phyloP scores from a whole-genome alignment of 2,113 vertebrate species.

The Odontophorus gujanensis region DNA sequence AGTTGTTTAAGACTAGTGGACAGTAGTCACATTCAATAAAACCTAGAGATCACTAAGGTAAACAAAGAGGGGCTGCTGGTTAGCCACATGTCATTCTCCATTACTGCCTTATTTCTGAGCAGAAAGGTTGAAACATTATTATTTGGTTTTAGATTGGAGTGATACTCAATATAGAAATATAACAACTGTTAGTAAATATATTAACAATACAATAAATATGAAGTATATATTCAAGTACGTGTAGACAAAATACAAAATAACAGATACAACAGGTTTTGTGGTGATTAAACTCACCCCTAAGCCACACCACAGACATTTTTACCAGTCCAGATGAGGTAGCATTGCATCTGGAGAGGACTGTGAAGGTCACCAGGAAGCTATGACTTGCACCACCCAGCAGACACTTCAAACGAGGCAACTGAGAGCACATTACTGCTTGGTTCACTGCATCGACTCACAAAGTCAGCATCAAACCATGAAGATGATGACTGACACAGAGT shows the following conservation, averaged over 20 bases:
- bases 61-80: not conserved
- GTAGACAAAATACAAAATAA: not conserved
- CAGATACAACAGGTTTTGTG: not conserved
- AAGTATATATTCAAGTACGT: not conserved
- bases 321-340: not conserved
- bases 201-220: not conserved
- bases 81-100: not conserved
- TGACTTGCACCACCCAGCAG: rapidly evolving
- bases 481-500: rapidly evolving
- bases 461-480: not conserved
- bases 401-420: not conserved
- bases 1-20: not conserved
- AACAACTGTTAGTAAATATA: not conserved
- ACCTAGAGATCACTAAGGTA: not conserved
- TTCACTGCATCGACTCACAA: rapidly evolving
- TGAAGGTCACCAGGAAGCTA: not conserved
- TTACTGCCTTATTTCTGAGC: rapidly evolving
- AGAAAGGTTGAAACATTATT: not conserved
- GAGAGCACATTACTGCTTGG: not conserved
- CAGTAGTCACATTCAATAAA: not conserved
- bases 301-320: not conserved
- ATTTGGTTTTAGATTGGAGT: not conserved
- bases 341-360: not conserved
- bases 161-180: not conserved
- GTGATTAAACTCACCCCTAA: not conserved